Evolutionary conservation across 2,888 invertebrate species (phyloP).

Genomic region (Drosophila maculinotata): DNA sequence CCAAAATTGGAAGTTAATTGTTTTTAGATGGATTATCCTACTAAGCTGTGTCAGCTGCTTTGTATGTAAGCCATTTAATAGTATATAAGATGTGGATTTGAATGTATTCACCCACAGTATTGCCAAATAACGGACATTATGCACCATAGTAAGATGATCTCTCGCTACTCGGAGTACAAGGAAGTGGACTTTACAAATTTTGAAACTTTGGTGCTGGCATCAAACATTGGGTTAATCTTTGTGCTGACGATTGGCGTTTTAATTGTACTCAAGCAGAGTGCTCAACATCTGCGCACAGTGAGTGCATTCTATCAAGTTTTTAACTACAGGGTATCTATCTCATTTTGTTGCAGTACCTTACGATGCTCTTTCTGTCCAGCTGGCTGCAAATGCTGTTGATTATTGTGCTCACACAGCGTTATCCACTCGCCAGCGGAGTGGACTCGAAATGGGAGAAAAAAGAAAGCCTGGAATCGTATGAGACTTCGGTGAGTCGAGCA

Average conservation of each 20-base stretch:
- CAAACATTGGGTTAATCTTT: not conserved
- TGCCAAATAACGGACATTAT: not conserved
- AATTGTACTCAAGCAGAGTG: constrained; percentile 19
- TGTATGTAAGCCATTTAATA: constrained; percentile 17
- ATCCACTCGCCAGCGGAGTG: constrained; percentile 15
- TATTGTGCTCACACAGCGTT: constrained; percentile 23
- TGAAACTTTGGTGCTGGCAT: constrained; percentile 1
- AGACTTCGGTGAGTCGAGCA: constrained; percentile 25
- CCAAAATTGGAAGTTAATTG: constrained; percentile 16
- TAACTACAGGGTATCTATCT: no score
- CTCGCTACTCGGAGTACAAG: not conserved
- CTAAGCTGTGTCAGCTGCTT: not conserved
- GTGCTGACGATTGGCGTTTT: not conserved
- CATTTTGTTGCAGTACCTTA: constrained; percentile 25
- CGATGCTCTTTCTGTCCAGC: constrained; percentile 4
- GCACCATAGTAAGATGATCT: not conserved
- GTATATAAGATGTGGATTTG: rapidly evolving
- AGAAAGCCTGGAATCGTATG: constrained; percentile 15
- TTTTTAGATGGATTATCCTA: constrained; percentile 13
- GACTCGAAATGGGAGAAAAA: constrained; percentile 29
- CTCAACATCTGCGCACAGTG: constrained; percentile 21
- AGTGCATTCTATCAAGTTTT: constrained; percentile 12
- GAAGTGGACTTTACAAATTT: constrained; percentile 26
- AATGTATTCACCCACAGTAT: constrained; percentile 3
- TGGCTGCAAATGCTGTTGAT: constrained; percentile 48